Percentiles rank a stretch among this genome's conserved stretches.
Conservation (phyloP, 2,113 vertebrate species). For the Bagarius yarrelli region DNA sequence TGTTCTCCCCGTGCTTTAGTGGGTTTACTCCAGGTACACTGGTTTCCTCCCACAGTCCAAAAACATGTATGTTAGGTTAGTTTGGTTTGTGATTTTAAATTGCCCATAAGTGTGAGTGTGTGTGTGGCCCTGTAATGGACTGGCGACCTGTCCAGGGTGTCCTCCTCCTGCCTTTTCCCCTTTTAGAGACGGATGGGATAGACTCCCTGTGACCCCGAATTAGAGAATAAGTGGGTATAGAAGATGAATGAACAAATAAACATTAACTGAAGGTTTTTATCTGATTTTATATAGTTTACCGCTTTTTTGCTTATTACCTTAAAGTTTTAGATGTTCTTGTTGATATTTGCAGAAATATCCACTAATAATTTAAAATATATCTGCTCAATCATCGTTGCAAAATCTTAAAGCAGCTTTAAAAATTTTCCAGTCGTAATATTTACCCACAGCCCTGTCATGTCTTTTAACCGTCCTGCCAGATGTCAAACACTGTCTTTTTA, state of each 20-base stretch:
- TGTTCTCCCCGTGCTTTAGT: no score
- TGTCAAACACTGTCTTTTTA: background rate
- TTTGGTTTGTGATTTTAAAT: no score
- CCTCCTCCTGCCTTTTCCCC: no score
- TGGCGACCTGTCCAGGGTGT: no score
- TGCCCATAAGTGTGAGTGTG: no score
- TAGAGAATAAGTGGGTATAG: no score
- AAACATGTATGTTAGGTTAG: no score
- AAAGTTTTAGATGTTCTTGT: background rate
- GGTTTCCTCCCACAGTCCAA: no score
- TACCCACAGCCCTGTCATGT: background rate
- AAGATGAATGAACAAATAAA: background rate
- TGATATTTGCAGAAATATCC: background rate
- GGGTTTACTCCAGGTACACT: no score
- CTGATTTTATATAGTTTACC: background rate
- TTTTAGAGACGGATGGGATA: no score
- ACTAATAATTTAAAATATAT: background rate
- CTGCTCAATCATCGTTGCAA: background rate
- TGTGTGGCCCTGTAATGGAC: no score
- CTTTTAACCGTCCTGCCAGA: background rate
- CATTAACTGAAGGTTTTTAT: background rate
- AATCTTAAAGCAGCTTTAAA: background rate
- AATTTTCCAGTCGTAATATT: background rate
- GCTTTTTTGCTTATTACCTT: background rate
- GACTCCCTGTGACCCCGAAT: background rate